These are phyloP conservation scores for Drosophila pallidifrons DNA, from an alignment of 1,140 invertebrate genomes.

Conservation along the genomic window DNA sequence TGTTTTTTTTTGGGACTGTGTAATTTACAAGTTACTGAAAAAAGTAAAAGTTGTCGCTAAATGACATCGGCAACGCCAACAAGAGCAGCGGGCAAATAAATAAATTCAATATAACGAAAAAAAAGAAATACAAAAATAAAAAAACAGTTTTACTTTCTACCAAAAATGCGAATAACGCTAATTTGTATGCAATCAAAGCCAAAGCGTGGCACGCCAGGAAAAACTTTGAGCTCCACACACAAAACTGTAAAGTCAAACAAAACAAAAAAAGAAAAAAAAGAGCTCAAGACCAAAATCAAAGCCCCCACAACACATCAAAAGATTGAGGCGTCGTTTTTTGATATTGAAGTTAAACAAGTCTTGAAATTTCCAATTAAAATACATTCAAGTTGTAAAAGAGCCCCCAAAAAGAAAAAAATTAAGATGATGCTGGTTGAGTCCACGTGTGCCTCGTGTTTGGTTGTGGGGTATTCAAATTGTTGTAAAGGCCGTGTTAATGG, in stretches of 20 bases:
- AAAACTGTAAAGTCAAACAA: slow-evolving; percentile 33
- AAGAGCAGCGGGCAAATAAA: slow-evolving; percentile 63
- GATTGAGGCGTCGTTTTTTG: slow-evolving; percentile 40
- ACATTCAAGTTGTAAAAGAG: slow-evolving; percentile 12
- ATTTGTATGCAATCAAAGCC: slow-evolving; percentile 76
- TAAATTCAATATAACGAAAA: slow-evolving; percentile 69
- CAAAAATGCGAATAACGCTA: slow-evolving; percentile 79
- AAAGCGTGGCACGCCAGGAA: slow-evolving; percentile 52
- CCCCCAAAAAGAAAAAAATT: background rate
- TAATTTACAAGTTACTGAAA: slow-evolving; percentile 76
- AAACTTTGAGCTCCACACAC: slow-evolving; percentile 39
- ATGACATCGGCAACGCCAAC: slow-evolving; percentile 21
- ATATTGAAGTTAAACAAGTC: slow-evolving; percentile 48
- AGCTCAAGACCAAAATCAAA: slow-evolving; percentile 38
- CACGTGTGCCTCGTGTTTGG: slow-evolving; percentile 4
- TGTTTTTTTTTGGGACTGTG: slow-evolving; percentile 43
- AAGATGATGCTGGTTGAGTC: background rate
- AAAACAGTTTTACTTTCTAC: slow-evolving; percentile 82
- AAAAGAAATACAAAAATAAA: slow-evolving; percentile 12
- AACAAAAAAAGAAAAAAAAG: slow-evolving; percentile 15
- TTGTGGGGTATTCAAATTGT: slow-evolving; percentile 36
- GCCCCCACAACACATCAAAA: slow-evolving; percentile 56
- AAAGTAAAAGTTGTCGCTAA: slow-evolving; percentile 75
- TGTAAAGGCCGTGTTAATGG: slow-evolving; percentile 62
- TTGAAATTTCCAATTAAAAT: slow-evolving; percentile 65